Evolutionary conservation across 2,113 vertebrate species (phyloP), one percentile per base, ranked within the genome.

Genomic region (Entelurus aequoreus): DNA sequence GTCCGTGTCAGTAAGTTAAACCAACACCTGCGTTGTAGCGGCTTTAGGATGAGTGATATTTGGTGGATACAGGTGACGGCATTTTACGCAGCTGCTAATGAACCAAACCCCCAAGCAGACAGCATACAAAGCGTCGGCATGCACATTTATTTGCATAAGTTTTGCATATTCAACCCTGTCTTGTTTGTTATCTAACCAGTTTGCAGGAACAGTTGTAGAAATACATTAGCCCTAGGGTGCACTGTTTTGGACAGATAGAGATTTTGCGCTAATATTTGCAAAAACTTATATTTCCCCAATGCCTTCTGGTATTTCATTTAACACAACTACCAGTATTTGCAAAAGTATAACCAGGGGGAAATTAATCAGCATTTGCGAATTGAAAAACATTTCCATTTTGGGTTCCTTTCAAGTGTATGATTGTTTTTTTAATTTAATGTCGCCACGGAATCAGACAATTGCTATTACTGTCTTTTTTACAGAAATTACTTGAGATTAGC

Each of bases 141-240:
- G n/a, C 38, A 21, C 37, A 4, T 0, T 13, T 38, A 49, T 87
- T 84, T 77, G 65, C 76, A 74, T 76, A 74, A 13, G 14, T 77
- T 83, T 75, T 63, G 16, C 52, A 73, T 79, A 52, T 71, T 68
- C 54, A 68, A 44, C 21, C 47, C 60, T 62, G 58, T 54, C 54
- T 57, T 64, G 69, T 68, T 77, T 67, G 40, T 47, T 60, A 54
- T 65, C 53, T 36, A 66, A 44, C 46, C n/a, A 35, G 54, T 52
- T 47, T 58, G 40, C 58, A 71, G 48, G 42, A 69, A 63, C 69
- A 70, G 73, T 71, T 71, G 54, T 16, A 77, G 60, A 74, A 88
- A 86, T 82, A 86, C 56, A 68, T 82, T 87, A 84, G 84, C 84
- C 86, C 1, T 55, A 80, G 80, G 86, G 72, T 69, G 78, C 51